Conservation (phyloP, 2,888 invertebrate species). For the Calameuta filiformis region DNA sequence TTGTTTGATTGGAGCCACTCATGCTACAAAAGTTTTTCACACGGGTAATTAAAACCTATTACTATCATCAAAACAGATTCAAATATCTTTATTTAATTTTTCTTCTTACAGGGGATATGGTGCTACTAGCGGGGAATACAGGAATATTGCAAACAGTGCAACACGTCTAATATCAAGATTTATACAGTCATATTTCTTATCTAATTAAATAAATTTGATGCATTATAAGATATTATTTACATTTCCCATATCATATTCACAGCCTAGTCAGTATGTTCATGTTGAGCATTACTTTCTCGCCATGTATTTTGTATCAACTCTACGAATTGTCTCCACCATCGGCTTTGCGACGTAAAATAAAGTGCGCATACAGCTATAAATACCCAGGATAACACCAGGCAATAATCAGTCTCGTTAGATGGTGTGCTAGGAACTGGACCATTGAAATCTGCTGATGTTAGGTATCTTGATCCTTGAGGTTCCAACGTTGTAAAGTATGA, state of each 20-base stretch:
- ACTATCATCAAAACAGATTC: not conserved
- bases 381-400: constrained; percentile 84
- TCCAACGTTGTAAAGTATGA: constrained; percentile 79
- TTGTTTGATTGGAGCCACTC: constrained; percentile 80
- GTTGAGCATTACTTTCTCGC: constrained; percentile 88
- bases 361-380: constrained; percentile 82
- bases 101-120: constrained; percentile 38
- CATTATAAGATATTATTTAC: not conserved
- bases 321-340: constrained; percentile 81
- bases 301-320: constrained; percentile 88
- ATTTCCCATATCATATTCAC: not conserved
- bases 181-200: not conserved
- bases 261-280: constrained; percentile 77
- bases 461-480: constrained; percentile 73
- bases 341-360: constrained; percentile 82
- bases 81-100: not conserved
- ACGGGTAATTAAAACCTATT: constrained; percentile 68
- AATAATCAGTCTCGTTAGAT: constrained; percentile 82
- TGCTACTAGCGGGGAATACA: constrained; percentile 34
- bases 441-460: constrained; percentile 80
- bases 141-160: constrained; percentile 38
- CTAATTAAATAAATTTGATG: not conserved
- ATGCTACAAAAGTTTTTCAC: constrained; percentile 75
- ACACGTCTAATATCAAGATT: constrained; percentile 3
- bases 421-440: constrained; percentile 86